These are phyloP conservation scores for Sebastes reedi DNA, from an alignment of 2,797 vertebrate species.

Conservation along the genomic window DNA sequence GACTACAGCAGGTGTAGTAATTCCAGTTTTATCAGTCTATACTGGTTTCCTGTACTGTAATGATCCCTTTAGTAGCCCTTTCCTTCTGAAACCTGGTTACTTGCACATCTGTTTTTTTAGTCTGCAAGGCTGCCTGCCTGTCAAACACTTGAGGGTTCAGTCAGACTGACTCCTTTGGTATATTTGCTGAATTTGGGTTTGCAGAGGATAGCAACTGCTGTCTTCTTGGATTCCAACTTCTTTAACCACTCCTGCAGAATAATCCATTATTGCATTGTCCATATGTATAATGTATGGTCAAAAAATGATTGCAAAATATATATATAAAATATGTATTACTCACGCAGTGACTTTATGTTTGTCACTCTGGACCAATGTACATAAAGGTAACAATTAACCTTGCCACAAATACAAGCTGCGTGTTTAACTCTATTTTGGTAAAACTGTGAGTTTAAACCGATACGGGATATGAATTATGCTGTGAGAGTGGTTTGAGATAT, in stretches of 20 bases:
- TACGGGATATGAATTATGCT: neutral
- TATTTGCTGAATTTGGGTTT: neutral
- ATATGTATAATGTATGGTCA: neutral
- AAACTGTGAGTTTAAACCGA: neutral
- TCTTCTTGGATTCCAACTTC: neutral
- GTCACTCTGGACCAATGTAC: neutral
- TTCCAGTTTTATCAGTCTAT: neutral
- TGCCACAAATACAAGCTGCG: neutral
- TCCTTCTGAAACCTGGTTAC: neutral
- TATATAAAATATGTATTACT: neutral
- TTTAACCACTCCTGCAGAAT: neutral
- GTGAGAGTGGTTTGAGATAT: neutral
- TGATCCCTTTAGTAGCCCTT: neutral
- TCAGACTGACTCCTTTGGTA: constrained; percentile 3
- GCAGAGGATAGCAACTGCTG: neutral
- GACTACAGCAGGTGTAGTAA: neutral
- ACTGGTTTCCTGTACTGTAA: neutral
- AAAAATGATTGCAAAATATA: too few species aligned
- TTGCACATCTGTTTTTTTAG: neutral
- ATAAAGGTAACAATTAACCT: neutral
- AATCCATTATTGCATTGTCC: neutral
- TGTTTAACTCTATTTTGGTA: neutral
- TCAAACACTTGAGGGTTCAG: neutral
- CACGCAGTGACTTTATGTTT: neutral
- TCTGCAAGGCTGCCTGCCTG: neutral